Evolutionary conservation across 1,140 invertebrate genomes (phyloP).

Genomic region (Drosophila persimilis): DNA sequence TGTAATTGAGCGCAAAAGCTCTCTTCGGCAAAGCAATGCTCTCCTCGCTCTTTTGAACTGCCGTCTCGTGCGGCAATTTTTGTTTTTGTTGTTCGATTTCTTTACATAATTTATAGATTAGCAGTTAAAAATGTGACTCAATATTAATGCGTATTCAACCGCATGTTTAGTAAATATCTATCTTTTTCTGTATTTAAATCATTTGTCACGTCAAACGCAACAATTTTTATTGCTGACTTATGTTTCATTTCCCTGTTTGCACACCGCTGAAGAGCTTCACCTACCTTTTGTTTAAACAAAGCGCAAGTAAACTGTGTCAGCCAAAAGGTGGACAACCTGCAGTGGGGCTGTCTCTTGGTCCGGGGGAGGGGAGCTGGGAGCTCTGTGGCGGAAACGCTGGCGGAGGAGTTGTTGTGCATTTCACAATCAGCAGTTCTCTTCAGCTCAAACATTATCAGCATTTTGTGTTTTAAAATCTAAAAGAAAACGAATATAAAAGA

Average conservation of each 20-base stretch:
- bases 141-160: background rate
- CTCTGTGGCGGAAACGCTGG: too few species aligned
- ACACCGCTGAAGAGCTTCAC: background rate
- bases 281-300: slow-evolving; percentile 35
- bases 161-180: background rate
- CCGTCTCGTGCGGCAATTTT: slow-evolving; percentile 7
- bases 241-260: slow-evolving; percentile 2
- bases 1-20: slow-evolving; percentile 41
- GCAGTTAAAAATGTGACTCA: slow-evolving; percentile 14
- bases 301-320: slow-evolving; percentile 37
- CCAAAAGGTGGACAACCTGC: slow-evolving; percentile 44
- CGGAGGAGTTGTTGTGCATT: slow-evolving; percentile 22
- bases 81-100: slow-evolving; percentile 5
- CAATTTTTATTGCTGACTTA: background rate
- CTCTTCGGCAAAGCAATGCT: slow-evolving; percentile 14
- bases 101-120: slow-evolving; percentile 15
- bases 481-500: background rate
- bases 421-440: slow-evolving; percentile 19
- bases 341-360: slow-evolving; percentile 10
- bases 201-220: background rate
- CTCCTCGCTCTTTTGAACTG: background rate
- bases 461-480: background rate
- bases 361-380: background rate
- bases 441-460: slow-evolving; percentile 20
- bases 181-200: slow-evolving; percentile 5